Percentiles rank a stretch among this genome's conserved stretches.
Evolutionary conservation across 2,113 vertebrate species (phyloP).

Genomic region (Colinus virginianus): DNA sequence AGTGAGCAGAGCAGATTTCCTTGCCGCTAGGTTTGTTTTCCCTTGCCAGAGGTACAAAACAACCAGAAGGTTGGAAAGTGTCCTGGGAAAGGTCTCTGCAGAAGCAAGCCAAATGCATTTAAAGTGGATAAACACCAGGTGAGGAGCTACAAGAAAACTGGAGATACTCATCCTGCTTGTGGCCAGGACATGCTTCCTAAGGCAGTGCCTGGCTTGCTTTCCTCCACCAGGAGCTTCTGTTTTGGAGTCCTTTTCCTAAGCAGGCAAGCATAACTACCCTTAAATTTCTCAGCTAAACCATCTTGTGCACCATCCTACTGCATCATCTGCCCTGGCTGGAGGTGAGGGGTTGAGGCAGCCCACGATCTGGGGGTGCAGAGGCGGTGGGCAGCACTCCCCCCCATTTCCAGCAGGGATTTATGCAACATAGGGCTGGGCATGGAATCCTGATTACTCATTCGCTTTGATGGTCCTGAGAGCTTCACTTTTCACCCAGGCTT

Average conservation of each 20-base stretch:
- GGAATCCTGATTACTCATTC: background rate
- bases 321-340: background rate
- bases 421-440: background rate
- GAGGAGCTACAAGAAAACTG: background rate
- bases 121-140: background rate
- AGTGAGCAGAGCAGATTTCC: background rate
- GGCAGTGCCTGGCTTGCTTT: background rate
- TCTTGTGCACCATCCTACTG: background rate
- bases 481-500: background rate
- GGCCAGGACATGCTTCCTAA: background rate
- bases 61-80: slow-evolving; percentile 50
- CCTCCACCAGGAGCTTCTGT: background rate
- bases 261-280: background rate
- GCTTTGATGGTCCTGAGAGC: background rate
- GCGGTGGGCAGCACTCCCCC: background rate
- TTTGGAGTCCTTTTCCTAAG: background rate
- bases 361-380: background rate
- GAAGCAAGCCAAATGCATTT: background rate
- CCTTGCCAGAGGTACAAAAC: background rate
- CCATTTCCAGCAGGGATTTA: background rate
- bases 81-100: slow-evolving; percentile 36
- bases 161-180: background rate
- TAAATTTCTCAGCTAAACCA: background rate
- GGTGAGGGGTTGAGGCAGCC: background rate
- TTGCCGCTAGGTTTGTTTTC: background rate